Conservation (phyloP, 2,113 vertebrate genomes). For the Dolichotis patagonum region DNA sequence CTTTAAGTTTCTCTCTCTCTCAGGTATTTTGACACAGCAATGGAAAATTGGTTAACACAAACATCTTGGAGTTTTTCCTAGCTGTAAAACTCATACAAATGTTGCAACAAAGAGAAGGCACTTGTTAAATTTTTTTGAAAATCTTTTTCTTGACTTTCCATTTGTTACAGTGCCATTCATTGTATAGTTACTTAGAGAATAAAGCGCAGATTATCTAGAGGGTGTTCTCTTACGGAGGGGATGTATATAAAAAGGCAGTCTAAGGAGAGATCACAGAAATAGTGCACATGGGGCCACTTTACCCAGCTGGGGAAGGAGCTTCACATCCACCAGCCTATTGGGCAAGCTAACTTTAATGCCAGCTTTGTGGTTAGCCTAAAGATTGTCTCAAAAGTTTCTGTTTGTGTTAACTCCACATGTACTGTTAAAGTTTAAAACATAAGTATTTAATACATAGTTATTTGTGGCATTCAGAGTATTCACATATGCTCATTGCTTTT, state of each 20-base stretch:
- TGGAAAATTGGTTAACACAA: neutral
- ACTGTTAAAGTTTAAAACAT: neutral
- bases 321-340: neutral
- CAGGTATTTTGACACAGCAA: too few relatives aligned
- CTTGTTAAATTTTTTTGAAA: neutral
- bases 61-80: too few relatives aligned
- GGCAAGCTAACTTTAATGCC: neutral
- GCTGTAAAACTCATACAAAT: neutral
- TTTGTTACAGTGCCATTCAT: neutral
- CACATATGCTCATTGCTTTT: neutral
- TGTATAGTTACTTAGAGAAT: neutral
- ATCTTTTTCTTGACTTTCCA: neutral
- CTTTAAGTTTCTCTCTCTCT: neutral
- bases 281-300: neutral
- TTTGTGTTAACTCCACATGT: neutral
- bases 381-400: neutral
- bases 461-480: neutral
- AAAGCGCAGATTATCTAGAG: neutral
- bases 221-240: neutral
- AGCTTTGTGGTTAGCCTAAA: slow-evolving; percentile 6
- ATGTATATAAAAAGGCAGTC: neutral
- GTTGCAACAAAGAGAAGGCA: neutral
- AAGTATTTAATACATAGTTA: neutral
- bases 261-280: neutral
- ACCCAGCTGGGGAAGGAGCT: neutral